A percentile compares a stretch with the other conserved stretches of the same genome.
Conservation (phyloP, 2,888 invertebrate species). For the Habroteleia sp. region DNA sequence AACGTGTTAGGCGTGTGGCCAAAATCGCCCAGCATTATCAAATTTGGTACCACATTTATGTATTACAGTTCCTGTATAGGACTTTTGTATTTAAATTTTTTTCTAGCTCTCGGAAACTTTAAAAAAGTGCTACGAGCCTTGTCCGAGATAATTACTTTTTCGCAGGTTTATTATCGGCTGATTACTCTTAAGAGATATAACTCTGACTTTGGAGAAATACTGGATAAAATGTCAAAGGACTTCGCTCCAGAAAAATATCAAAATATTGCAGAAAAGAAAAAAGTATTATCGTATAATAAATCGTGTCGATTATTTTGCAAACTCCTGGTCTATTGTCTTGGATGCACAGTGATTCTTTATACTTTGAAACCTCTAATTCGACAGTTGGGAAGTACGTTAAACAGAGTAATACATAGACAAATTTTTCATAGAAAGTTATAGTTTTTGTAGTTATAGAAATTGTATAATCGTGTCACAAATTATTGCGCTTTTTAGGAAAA, state of each 20-base stretch:
- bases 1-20: conserved; percentile 72
- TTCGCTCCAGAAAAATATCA: conserved; percentile 47
- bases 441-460: too few species aligned
- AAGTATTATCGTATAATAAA: conserved; percentile 55
- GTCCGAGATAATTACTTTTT: conserved; percentile 66
- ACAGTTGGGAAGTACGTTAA: conserved; percentile 55
- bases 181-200: conserved; percentile 61
- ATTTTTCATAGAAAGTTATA: too few species aligned
- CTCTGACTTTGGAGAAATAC: conserved; percentile 58
- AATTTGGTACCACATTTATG: conserved; percentile 65
- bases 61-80: conserved; percentile 70
- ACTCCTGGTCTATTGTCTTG: conserved; percentile 50
- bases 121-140: conserved; percentile 44
- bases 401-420: too few species aligned
- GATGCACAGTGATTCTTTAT: conserved; percentile 59
- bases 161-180: conserved; percentile 60
- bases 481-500: too few species aligned
- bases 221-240: conserved; percentile 56
- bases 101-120: conserved; percentile 63
- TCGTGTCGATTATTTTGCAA: conserved; percentile 56
- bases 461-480: too few species aligned
- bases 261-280: conserved; percentile 48
- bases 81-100: conserved; percentile 70
- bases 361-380: conserved; percentile 62
- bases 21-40: conserved; percentile 60